phyloP scores from a whole-genome alignment of 2,888 invertebrate genomes.

The Mongoloraphidia duomilia region DNA sequence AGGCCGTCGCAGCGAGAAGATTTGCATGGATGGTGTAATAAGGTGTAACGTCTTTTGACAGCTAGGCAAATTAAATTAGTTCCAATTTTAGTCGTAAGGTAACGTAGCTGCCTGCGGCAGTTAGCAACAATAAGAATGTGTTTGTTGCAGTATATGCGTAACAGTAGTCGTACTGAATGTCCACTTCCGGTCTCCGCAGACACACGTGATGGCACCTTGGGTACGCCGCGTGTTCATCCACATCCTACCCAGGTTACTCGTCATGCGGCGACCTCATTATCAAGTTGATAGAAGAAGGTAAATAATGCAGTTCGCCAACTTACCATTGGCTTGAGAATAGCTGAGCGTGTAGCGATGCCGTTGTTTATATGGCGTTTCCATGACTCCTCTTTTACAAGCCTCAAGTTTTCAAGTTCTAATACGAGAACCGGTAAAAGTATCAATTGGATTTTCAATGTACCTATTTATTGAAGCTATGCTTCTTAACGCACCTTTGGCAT shows the following conservation, averaged over 20 bases:
- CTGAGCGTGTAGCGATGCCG: no score
- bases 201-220: constrained; percentile 96
- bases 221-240: constrained; percentile 91
- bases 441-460: no score
- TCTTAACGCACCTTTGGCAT: no score
- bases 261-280: constrained; percentile 75
- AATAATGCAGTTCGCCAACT: neutral
- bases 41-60: neutral
- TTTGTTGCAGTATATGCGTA: constrained; percentile 64
- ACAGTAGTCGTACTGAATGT: constrained; percentile 94
- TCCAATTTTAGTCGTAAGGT: no score
- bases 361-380: no score
- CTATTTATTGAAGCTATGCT: no score
- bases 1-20: neutral
- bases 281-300: constrained; percentile 45
- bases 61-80: no score
- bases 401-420: no score
- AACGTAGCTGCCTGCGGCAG: no score
- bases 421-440: no score
- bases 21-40: neutral
- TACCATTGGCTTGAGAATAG: neutral
- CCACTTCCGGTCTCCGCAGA: constrained; percentile 95
- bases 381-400: no score
- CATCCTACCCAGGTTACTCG: constrained; percentile 82
- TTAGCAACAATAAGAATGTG: neutral